These are phyloP conservation scores for Himantopus leucocephalus DNA, from an alignment of 2,113 vertebrate genomes.

Conservation along the genomic window DNA sequence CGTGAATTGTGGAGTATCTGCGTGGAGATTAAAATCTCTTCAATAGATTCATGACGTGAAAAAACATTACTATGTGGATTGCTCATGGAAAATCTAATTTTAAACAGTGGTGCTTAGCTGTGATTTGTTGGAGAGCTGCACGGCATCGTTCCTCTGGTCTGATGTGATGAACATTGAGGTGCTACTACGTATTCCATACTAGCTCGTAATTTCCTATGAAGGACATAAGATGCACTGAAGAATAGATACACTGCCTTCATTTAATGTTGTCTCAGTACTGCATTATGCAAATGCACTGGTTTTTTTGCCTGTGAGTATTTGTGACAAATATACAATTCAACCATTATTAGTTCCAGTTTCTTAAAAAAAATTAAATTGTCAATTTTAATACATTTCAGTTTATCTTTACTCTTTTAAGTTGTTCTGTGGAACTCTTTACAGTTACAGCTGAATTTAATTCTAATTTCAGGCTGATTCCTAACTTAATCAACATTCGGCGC, in stretches of 20 bases:
- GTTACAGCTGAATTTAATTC: slow-evolving; percentile 3
- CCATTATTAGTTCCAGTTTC: not conserved
- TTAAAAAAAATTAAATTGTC: not conserved
- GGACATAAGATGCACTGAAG: not conserved
- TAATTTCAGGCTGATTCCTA: not conserved
- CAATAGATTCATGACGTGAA: not conserved
- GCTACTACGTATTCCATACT: not conserved
- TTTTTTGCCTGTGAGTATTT: not conserved
- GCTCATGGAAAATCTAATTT: slow-evolving; percentile 60
- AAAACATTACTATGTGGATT: not conserved
- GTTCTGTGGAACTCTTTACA: not conserved
- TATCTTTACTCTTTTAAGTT: not conserved
- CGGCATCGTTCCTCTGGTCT: not conserved
- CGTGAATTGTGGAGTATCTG: not conserved
- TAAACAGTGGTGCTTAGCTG: slow-evolving; percentile 6
- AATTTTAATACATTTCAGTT: not conserved
- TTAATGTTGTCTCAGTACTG: not conserved
- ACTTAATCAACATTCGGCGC: not conserved
- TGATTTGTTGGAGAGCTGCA: not conserved
- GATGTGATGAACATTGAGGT: not conserved
- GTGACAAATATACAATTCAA: not conserved
- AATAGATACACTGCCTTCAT: not conserved
- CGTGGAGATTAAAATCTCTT: slow-evolving; percentile 7
- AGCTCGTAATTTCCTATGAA: not conserved
- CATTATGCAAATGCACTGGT: not conserved